Evolutionary conservation across 2,888 invertebrate species (phyloP).

Genomic region (Nemoura dubitans): DNA sequence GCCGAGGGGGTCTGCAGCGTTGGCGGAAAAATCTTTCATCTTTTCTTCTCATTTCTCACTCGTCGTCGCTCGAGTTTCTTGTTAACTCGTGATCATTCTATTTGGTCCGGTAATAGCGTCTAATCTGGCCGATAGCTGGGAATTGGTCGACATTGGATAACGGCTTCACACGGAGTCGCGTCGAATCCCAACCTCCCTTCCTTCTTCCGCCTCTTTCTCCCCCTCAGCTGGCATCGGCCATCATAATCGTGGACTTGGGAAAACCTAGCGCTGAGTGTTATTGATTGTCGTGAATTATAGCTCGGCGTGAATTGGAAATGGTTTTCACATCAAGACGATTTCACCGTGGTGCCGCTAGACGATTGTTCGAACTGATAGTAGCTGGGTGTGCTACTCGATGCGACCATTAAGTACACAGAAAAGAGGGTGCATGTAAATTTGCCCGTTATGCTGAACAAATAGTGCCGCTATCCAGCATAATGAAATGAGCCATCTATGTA

Average conservation of each 20-base stretch:
- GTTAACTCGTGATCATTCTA: slow-evolving; percentile 35
- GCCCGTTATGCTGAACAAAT: no score
- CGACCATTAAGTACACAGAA: no score
- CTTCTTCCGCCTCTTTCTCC: not conserved
- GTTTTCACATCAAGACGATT: slow-evolving; percentile 1
- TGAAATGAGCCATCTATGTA: no score
- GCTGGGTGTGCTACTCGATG: no score
- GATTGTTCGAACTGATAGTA: not conserved
- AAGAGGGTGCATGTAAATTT: no score
- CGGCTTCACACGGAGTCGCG: not conserved
- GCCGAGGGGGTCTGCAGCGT: slow-evolving; percentile 8
- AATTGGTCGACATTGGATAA: not conserved
- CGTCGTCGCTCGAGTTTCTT: slow-evolving; percentile 7
- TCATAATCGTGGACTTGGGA: slow-evolving; percentile 13
- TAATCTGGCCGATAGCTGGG: slow-evolving; percentile 31
- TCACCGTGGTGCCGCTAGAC: not conserved
- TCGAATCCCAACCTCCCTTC: no score
- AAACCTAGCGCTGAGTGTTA: slow-evolving; percentile 25
- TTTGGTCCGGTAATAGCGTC: slow-evolving; percentile 34
- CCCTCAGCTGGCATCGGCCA: not conserved
- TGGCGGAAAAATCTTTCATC: slow-evolving; percentile 22
- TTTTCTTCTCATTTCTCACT: not conserved
- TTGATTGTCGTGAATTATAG: slow-evolving; percentile 29
- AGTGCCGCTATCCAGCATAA: no score
- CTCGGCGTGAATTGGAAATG: slow-evolving; percentile 18